Base-by-base conservation (phyloP, 2,797 vertebrate genomes). In the Trachurus trachurus region DNA sequence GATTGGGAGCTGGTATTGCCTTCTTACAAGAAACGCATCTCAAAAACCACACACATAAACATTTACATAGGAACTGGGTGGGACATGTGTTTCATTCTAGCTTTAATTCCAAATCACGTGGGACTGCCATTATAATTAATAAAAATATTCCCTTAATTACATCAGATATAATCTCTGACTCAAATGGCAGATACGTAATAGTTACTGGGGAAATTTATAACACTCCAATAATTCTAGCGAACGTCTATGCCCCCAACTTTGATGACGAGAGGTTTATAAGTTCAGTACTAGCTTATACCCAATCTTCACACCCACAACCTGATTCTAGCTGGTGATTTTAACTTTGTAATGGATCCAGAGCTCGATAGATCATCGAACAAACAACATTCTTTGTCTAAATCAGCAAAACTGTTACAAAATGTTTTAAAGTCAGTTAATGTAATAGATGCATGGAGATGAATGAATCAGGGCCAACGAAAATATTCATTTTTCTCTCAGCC, bases 401-500 rank as follows among this genome's bases (percentile, higher is more conserved):
- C 40, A 42, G 40, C 2, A 10, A 42, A 42, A 42, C 40, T 42
- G 40, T 7, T 42, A 42, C 40, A 42, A 9, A 42, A 42, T 42
- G 9, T 42, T 40, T 42, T 1, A 42, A 42, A 42, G 40, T 56
- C 7, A 6, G n/a, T n/a, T n/a, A n/a, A n/a, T n/a, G n/a, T n/a
- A n/a, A n/a, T n/a, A n/a, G n/a, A n/a, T n/a, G n/a, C 15, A 22
- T 57, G 21, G 39, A 67, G 37, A 56, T 29, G 42, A 6, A 31
- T 21, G 19, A 6, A 58, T 8, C 26, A 6, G 12, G 31, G 2
- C 1, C 16, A 34, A 45, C 3, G 15, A 2, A 66, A 42, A 19
- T 42, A 42, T 40, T 53, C 12, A 19, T 65, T 54, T 54, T 66
- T 54, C 19, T 66, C 31, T 53, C 49, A 66, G 19, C 63, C 31